Conservation (phyloP, 2,113 vertebrate genomes). For the Triplophysa rosa region DNA sequence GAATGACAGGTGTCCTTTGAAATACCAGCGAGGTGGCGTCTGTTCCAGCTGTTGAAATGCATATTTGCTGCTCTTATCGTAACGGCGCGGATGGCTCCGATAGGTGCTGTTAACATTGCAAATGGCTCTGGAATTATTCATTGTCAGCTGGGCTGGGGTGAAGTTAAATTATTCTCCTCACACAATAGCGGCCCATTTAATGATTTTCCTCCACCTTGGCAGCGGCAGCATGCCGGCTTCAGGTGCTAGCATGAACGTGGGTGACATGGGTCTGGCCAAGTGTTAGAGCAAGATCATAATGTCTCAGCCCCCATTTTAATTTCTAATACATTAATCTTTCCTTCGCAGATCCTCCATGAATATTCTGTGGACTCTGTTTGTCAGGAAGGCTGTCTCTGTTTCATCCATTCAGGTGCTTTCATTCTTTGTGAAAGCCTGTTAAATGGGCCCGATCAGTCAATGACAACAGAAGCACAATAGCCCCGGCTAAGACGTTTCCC, state of each 20-base stretch:
- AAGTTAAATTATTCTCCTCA: conserved; percentile 99
- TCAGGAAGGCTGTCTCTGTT: conserved; percentile 93
- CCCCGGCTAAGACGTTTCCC: conserved; percentile 82
- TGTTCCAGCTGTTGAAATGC: conserved; percentile 99
- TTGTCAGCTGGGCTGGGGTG: conserved; percentile 84
- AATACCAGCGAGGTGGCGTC: conserved; percentile 92
- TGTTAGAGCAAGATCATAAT: conserved; percentile 99
- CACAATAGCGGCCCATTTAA: conserved; percentile 97
- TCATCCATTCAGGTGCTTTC: conserved; percentile 99
- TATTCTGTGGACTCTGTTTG: conserved; percentile 96
- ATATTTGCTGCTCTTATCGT: conserved; percentile 99
- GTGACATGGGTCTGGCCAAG: conserved; percentile 99
- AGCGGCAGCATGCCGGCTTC: conserved; percentile 92
- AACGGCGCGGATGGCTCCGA: conserved; percentile 99
- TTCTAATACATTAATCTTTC: conserved; percentile 99
- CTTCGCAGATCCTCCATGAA: conserved; percentile 98
- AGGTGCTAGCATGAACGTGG: conserved; percentile 79
- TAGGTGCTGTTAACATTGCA: conserved; percentile 99
- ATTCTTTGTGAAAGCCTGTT: conserved; percentile 92
- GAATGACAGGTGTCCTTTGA: conserved; percentile 99
- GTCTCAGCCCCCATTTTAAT: conserved; percentile 98
- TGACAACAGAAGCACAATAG: conserved; percentile 95
- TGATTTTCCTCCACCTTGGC: conserved; percentile 97
- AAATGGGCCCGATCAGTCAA: conserved; percentile 98
- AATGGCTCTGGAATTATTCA: conserved; percentile 99